These are phyloP conservation scores for Phorcus lineatus DNA, from an alignment of 2,888 invertebrate species.

Conservation along the genomic window DNA sequence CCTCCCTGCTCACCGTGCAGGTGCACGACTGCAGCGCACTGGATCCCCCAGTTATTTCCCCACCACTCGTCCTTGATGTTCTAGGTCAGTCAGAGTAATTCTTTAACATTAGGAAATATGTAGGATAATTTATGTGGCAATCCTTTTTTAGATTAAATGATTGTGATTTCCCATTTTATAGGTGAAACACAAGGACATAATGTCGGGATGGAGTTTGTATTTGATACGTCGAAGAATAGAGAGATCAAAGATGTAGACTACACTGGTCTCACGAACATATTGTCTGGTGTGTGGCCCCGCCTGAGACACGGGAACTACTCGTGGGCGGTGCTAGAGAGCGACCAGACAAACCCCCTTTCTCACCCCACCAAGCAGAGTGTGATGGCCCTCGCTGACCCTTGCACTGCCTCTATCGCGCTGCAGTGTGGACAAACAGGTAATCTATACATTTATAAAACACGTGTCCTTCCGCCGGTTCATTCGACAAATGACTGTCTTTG, in stretches of 20 bases:
- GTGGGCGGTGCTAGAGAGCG: constrained; percentile 29
- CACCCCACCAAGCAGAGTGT: background rate
- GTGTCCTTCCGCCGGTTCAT: too few species aligned
- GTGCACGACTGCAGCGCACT: constrained; percentile 45
- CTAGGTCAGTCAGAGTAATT: constrained; percentile 28
- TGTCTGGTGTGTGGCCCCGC: constrained; percentile 42
- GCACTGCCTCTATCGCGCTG: background rate
- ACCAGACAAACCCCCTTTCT: background rate
- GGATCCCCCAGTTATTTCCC: constrained; percentile 41
- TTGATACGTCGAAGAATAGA: constrained; percentile 16
- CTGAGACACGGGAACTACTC: constrained; percentile 33
- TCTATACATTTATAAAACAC: too few species aligned
- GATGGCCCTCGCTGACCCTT: background rate
- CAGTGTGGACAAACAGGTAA: constrained; percentile 26
- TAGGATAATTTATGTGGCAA: background rate
- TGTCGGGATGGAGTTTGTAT: background rate
- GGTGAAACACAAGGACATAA: background rate
- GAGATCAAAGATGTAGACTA: constrained; percentile 35
- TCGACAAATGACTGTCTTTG: too few species aligned
- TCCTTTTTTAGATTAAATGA: too few species aligned
- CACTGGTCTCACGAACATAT: constrained; percentile 39
- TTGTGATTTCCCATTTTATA: background rate
- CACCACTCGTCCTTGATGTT: constrained; percentile 45
- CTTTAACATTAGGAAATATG: too few species aligned
- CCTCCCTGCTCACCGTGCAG: constrained; percentile 34